Evolutionary conservation across 1,140 invertebrate species (phyloP), one percentile per base, ranked within the genome.

Genomic region (Microplitis demolitor): DNA sequence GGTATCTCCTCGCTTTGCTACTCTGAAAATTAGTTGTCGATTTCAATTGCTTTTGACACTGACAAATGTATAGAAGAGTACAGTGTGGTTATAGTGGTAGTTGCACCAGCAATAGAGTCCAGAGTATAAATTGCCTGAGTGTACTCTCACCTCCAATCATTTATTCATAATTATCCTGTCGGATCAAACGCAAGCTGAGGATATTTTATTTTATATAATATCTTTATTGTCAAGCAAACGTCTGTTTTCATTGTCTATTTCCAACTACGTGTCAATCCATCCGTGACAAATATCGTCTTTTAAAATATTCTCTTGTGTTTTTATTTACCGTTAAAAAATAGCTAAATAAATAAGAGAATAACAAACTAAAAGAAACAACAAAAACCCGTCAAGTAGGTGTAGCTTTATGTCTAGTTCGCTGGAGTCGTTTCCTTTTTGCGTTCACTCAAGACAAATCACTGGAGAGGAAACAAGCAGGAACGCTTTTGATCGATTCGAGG

Each of bases 31-130:
- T 24, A 13, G 34, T 51, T 53, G n/a, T 13, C 14, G 50, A 70
- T 62, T 70, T 16, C n/a, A 62, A 70, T 70, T 62, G 58, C 68
- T 37, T 51, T 51, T 66, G 45, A 66, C 63, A 35, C 24, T 67
- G 66, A 67, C 63, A 66, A 66, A 66, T 50, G 39, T 11, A 66
- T 66, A 9, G 13, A 34, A 34, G 24, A 45, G 39, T 45, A 45
- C 11, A 45, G 39, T 11, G 5, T 45, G 39, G 39, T 45, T 45
- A 13, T 60, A 34, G 58, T 16, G 9, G 58, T 24, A 60, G 31
- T 60, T 31, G 58, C 6, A 11, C 31, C 4, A 45, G 39, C 39
- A 9, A 45, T 45, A 9, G 5, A 45, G 5, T 11, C 6, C 8
- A 45, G 39, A 45, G 39, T 45, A 45, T 45, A 45, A 45, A 45